phyloP scores from a whole-genome alignment of 2,797 vertebrate genomes.

The Chrysocyon brachyurus region DNA sequence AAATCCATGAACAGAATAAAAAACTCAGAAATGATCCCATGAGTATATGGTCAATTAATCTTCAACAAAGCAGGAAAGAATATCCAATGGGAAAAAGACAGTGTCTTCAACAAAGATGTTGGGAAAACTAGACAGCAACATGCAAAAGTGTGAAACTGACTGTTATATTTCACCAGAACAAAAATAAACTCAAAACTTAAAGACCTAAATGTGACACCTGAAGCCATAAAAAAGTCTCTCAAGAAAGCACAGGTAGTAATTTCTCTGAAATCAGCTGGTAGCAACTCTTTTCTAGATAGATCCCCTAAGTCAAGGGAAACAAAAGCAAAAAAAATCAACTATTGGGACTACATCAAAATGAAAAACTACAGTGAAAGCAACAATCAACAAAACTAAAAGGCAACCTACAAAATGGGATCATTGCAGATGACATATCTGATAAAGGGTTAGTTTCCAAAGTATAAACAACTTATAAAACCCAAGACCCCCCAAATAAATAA shows the following conservation, averaged over 20 bases:
- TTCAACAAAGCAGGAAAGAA: background rate
- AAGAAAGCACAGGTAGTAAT: background rate
- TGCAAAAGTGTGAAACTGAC: background rate
- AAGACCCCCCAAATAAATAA: background rate
- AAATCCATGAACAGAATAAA: background rate
- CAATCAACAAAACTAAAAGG: background rate
- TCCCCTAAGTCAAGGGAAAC: background rate
- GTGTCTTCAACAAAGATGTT: background rate
- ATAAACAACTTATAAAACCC: background rate
- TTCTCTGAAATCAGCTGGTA: background rate
- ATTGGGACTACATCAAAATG: background rate
- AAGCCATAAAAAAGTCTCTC: background rate
- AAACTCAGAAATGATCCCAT: background rate
- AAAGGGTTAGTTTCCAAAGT: background rate
- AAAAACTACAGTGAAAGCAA: background rate
- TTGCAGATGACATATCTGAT: background rate
- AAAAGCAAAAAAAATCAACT: background rate
- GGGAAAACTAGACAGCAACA: background rate
- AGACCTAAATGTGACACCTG: background rate
- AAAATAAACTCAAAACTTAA: background rate
- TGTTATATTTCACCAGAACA: background rate
- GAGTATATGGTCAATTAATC: background rate
- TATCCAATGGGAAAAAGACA: background rate
- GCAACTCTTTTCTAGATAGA: background rate
- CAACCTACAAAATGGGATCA: background rate